These are phyloP conservation scores for Crotalus viridis DNA, from an alignment of 2,113 vertebrate genomes.

Conservation along the genomic window DNA sequence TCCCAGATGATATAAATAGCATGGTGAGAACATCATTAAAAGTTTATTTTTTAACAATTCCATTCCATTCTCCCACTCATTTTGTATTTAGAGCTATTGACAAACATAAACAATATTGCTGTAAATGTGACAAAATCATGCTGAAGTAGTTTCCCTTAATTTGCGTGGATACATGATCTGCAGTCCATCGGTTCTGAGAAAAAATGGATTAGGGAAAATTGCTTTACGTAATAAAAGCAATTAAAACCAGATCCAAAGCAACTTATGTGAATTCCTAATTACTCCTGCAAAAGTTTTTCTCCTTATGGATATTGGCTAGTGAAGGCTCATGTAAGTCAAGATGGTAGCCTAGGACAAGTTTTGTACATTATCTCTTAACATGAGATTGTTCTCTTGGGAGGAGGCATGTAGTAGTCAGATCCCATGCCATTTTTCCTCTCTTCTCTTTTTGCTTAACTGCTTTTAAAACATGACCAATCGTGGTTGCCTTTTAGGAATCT, in stretches of 20 bases:
- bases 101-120: neutral
- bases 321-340: neutral
- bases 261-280: neutral
- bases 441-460: neutral
- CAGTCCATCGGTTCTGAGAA: neutral
- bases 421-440: neutral
- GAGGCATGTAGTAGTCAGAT: neutral
- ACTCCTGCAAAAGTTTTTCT: neutral
- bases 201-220: neutral
- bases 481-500: constrained; percentile 75
- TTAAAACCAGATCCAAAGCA: neutral
- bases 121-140: neutral
- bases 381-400: neutral
- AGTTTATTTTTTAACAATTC: neutral
- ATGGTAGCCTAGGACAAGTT: too few relatives aligned
- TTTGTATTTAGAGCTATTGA: neutral
- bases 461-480: neutral
- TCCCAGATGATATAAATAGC: neutral
- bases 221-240: neutral
- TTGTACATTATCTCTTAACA: neutral
- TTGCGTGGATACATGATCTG: neutral
- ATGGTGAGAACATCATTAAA: neutral
- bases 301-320: neutral
- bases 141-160: neutral
- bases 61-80: neutral